Evolutionary conservation across 2,888 invertebrate genomes (phyloP).

Genomic region (Sphinx pinastri): DNA sequence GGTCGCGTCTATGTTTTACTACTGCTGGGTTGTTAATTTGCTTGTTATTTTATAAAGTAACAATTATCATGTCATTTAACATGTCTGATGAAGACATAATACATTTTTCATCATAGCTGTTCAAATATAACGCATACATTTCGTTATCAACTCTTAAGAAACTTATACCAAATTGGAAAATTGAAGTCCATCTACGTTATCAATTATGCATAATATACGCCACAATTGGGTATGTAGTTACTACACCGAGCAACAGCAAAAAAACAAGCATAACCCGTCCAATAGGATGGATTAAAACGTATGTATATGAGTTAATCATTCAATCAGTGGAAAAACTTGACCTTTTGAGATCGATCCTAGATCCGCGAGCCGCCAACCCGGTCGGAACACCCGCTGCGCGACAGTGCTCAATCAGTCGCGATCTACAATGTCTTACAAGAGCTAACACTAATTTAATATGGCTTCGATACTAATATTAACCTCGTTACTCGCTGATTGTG

Average conservation of each 20-base stretch:
- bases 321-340: slow-evolving; percentile 14
- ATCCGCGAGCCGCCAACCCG: slow-evolving; percentile 16
- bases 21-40: background rate
- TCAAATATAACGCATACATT: no score
- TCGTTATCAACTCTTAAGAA: no score
- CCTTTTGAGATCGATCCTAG: slow-evolving; percentile 17
- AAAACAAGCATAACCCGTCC: slow-evolving; percentile 9
- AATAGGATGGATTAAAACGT: slow-evolving; percentile 5
- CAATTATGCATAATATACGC: no score
- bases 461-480: background rate
- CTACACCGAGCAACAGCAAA: background rate
- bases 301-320: slow-evolving; percentile 17
- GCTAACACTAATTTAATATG: slow-evolving; percentile 1
- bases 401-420: slow-evolving; percentile 2
- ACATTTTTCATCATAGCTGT: no score
- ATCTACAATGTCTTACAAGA: slow-evolving; percentile 8
- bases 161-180: no score
- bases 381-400: slow-evolving; percentile 16
- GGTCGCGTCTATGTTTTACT: background rate
- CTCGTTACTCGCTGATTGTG: background rate
- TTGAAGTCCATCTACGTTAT: no score
- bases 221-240: no score
- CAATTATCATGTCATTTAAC: no score
- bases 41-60: background rate
- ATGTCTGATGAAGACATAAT: no score